A percentile compares a stretch with the other conserved stretches of the same genome.
Evolutionary conservation across 2,113 vertebrate genomes (phyloP).

Genomic region (Aegypius monachus): DNA sequence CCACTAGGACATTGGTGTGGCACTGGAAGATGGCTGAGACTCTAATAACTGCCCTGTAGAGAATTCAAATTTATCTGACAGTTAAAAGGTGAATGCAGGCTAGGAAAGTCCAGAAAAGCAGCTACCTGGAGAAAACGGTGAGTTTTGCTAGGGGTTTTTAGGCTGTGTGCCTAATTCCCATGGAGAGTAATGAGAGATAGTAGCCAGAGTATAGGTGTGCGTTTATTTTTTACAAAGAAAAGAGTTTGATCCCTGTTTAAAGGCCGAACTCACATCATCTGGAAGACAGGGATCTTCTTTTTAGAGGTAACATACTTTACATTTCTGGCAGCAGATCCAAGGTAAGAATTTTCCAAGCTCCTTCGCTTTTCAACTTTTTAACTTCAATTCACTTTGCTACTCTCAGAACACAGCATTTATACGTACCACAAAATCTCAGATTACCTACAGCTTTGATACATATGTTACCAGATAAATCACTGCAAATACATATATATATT

Average conservation of each 20-base stretch:
- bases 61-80: not conserved
- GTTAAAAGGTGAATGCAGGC: not conserved
- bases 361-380: not conserved
- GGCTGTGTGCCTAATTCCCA: not conserved
- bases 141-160: not conserved
- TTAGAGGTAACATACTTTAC: not conserved
- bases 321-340: conserved; percentile 41
- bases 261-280: not conserved
- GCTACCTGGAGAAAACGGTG: not conserved
- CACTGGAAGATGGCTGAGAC: not conserved
- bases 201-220: not conserved
- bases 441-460: conserved; percentile 55
- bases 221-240: not conserved
- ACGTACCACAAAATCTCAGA: conserved; percentile 9
- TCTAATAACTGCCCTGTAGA: not conserved
- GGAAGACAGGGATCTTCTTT: conserved; percentile 6
- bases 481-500: not conserved
- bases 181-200: not conserved
- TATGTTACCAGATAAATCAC: conserved; percentile 60
- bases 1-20: not conserved
- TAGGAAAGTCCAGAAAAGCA: not conserved
- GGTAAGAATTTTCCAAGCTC: not conserved
- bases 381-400: conserved; percentile 21
- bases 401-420: conserved; percentile 28
- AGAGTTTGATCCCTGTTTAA: not conserved